These are phyloP conservation scores for Oncorhynchus mykiss DNA, from an alignment of 2,113 vertebrate species.

Conservation along the genomic window DNA sequence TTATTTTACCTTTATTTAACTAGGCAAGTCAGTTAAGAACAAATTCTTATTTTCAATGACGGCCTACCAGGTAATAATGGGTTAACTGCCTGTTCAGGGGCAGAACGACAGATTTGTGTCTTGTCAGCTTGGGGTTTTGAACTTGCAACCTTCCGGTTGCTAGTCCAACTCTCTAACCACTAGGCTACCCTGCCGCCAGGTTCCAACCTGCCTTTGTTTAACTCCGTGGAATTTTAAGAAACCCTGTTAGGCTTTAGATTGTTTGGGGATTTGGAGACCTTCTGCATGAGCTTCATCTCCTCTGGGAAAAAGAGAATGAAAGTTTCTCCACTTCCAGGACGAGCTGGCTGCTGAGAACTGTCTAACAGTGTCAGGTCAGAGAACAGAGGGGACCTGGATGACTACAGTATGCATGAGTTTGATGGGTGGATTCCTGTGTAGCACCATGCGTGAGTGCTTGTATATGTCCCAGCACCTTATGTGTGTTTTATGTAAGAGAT, in stretches of 20 bases:
- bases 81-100: no score
- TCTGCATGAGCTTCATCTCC: constrained; percentile 36
- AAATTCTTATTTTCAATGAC: no score
- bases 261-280: constrained; percentile 72
- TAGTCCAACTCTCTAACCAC: no score
- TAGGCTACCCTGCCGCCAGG: constrained; percentile 9
- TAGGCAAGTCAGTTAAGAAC: no score
- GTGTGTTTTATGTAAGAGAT: no score
- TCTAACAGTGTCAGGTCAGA: not conserved
- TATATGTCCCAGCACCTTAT: no score
- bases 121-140: no score
- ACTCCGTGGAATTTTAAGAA: constrained; percentile 57
- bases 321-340: constrained; percentile 36
- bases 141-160: no score
- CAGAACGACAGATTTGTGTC: no score
- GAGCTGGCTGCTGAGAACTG: constrained; percentile 27
- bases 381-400: constrained; percentile 24
- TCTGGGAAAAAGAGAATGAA: constrained; percentile 46
- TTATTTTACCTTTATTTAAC: no score
- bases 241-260: constrained; percentile 54
- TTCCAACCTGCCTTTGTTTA: constrained; percentile 62
- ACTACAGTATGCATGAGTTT: not conserved
- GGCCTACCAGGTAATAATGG: no score
- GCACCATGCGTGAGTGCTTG: not conserved
- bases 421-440: not conserved